These are phyloP conservation scores for Druon quercuslanigerum DNA, from an alignment of 1,140 invertebrate species.

Conservation along the genomic window DNA sequence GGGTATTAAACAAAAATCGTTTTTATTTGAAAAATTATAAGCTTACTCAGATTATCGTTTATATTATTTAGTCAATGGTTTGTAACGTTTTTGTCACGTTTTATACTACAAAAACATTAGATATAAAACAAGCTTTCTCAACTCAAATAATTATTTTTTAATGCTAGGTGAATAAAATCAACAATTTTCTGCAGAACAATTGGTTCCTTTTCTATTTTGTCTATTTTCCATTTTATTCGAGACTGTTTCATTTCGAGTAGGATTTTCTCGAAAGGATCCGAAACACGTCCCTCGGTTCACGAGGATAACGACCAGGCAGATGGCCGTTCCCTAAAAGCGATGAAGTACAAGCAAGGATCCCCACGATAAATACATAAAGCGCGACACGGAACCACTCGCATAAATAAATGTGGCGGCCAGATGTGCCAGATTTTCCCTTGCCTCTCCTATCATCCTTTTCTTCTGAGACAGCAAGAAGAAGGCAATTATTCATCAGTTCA, in stretches of 20 bases:
- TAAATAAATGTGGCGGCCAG: conserved; percentile 60
- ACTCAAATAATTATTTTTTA: too few species aligned
- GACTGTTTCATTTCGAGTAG: neutral
- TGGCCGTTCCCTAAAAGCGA: conserved; percentile 46
- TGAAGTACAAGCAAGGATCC: conserved; percentile 45
- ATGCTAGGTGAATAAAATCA: too few species aligned
- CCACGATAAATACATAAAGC: conserved; percentile 45
- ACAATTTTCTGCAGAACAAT: too few species aligned
- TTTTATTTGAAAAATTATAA: too few species aligned
- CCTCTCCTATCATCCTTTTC: conserved; percentile 37
- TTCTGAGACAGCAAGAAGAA: conserved; percentile 31
- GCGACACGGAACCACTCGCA: conserved; percentile 42
- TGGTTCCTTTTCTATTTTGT: too few species aligned
- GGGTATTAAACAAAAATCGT: too few species aligned
- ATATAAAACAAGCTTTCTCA: too few species aligned
- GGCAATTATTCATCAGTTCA: conserved; percentile 17
- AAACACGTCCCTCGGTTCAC: conserved; percentile 32
- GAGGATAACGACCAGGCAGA: conserved; percentile 51
- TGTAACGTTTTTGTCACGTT: too few species aligned
- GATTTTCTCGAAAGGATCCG: conserved; percentile 29
- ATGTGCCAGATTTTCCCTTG: conserved; percentile 48
- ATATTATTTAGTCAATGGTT: too few species aligned
- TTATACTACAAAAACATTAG: too few species aligned
- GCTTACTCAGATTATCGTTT: too few species aligned
- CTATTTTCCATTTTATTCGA: too few species aligned